Base-by-base conservation (phyloP, 2,797 vertebrate genomes). In the Leontocebus nigricollis region DNA sequence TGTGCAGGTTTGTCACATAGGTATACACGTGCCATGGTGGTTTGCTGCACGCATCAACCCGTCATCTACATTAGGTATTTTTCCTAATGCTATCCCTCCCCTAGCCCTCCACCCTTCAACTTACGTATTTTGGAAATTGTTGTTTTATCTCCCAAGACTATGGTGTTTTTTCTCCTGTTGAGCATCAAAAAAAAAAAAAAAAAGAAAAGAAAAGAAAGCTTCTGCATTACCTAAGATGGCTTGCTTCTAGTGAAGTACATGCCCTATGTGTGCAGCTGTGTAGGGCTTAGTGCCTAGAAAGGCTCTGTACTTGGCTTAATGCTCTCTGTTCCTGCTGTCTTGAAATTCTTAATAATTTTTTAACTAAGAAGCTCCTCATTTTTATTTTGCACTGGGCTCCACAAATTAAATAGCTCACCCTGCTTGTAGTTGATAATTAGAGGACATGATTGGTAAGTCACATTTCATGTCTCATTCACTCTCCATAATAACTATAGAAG, bases 261-360 rank as follows among this genome's bases (percentile, higher is more conserved):
- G 41, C 33, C 12, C 19, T 26, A 6, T 20, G 55, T 27, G 6
- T 30, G 10, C 0, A 4, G 24, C 4, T 52, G 5, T 22, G 9
- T 0, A 36, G 57, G 55, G 36, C 57, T 39, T 33, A 17, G 12
- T n/a, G 41, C 55, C 55, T 46, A 46, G 19, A 44, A 12, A 14
- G 9, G 5, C 5, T 80, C 48, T 4, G 0, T 33, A 39, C 55
- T 52, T 14, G 2, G 24, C 39, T 88, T 52, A 30, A 36, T n/a
- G 27, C 10, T 87, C 27, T 67, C 15, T 87, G 2, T 76, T 61
- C 3, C 33, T 61, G 11, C 24, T 70, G 20, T 84, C 70, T 79
- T 88, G 22, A 87, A 96, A 64, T 91, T 77, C n/a, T 57, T 50
- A 26, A 52, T 52, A 64, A 17, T 11, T 19, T 90, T 93, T 80